phyloP scores from a whole-genome alignment of 2,797 vertebrate genomes.

The Scolopax rusticola region DNA sequence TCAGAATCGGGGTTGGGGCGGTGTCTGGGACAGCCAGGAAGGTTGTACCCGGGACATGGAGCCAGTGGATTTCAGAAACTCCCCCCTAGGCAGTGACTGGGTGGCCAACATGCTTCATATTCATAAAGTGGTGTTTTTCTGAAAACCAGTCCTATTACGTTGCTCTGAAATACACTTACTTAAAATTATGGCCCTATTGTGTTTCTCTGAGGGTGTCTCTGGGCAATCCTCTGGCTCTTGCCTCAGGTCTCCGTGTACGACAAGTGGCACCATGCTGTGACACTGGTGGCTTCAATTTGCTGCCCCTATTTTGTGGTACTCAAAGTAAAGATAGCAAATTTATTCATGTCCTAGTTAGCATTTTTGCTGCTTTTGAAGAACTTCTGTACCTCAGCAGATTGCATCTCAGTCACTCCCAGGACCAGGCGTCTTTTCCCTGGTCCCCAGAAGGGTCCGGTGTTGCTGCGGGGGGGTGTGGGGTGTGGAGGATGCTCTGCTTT shows the following conservation, averaged over 20 bases:
- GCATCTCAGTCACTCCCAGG: not conserved
- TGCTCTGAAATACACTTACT: not conserved
- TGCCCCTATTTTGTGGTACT: not conserved
- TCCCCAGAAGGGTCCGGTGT: rapidly evolving
- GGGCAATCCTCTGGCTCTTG: not conserved
- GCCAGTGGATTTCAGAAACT: not conserved
- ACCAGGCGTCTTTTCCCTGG: not conserved
- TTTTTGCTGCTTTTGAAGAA: not conserved
- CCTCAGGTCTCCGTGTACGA: not conserved
- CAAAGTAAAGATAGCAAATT: not conserved
- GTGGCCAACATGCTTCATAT: not conserved
- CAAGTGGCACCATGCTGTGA: not conserved
- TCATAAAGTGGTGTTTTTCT: not conserved
- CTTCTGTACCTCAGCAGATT: not conserved
- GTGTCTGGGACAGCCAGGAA: not conserved
- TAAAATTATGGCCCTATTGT: not conserved
- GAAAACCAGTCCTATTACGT: not conserved
- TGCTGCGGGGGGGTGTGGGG: not conserved
- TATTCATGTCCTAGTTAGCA: not conserved
- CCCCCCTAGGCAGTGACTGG: not conserved
- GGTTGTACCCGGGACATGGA: not conserved
- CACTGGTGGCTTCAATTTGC: not conserved
- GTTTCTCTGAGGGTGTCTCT: not conserved
- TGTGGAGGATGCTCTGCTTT: not conserved
- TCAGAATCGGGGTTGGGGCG: not conserved